Evolutionary conservation across 2,888 invertebrate genomes (phyloP), one percentile per base, ranked within the genome.

Genomic region (Parnassius orleans): DNA sequence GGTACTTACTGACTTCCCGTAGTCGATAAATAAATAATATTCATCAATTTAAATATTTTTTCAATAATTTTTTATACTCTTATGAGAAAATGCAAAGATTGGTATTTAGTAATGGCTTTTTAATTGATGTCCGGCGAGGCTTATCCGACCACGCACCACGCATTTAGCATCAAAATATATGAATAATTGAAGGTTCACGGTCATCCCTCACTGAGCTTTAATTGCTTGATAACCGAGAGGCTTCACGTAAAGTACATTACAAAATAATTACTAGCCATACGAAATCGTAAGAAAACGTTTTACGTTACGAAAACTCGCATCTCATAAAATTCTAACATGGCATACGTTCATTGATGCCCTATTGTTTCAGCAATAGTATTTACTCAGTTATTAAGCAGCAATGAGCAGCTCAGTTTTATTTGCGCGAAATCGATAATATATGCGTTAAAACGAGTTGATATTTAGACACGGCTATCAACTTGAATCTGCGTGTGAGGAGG

Each of bases 121-220:
- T 53, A 64, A 68, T 70, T 63, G 66, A 53, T 59, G 68, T 15
- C 56, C 15, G 69, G 69, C 68, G 70, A 80, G 75, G 75, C 75
- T 72, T 77, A 70, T 69, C 73, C 67, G 74, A 70, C 67, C 72
- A 79, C 74, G 77, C 73, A 70, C 69, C 60, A 64, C 68, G 72
- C 66, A 69, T 70, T 64, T 57, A 57, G 53, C 60, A 24, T 42
- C 52, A 12, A 60, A 63, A 60, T 73, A 69, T 71, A 73, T 74
- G 77, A 80, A 77, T 76, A 78, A 78, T 78, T 74, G 74, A 75
- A 79, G 78, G 81, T 83, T 86, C 87, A 87, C 72, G 88, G 87
- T 77, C 82, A 77, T 66, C 68, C 68, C 74, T 73, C 73, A 77
- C 77, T 68, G 76, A 76, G 76, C 75, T 80, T 77, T 85, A 85